Evolutionary conservation across 2,113 vertebrate genomes (phyloP), one percentile per base, ranked within the genome.

Genomic region (Oryzias melastigma): DNA sequence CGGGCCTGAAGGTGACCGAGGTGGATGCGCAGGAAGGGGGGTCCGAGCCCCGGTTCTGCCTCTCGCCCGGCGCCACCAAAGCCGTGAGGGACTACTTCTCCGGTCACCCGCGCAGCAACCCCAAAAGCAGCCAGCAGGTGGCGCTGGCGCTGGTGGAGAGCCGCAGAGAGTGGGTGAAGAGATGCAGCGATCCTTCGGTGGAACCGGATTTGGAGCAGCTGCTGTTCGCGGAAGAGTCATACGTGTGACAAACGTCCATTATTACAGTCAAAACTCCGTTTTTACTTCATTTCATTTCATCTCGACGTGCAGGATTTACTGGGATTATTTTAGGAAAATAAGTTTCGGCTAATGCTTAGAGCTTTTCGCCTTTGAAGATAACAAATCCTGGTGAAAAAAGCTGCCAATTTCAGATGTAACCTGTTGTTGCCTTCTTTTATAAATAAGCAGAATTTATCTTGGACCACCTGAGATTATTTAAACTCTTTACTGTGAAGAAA

Each of bases 211-310:
- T 92, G 48, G 92, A 94, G 55, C 90, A 93, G 86, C 91, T 91
- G 53, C 83, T 94, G 76, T 92, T 93, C 70, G 82, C 85, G 0
- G 92, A 93, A 60, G 93, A 95, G 51, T 93, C 91, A 42, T 93
- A 89, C 0, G 65, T 91, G 5, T 91, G 69, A 85, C 3, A 7
- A 7, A 17, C 1, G 49, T 5, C 10, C 0, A 0, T 47, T 19
- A 10, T 6, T 22, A 18, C 2, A 35, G 5, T 0, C n/a, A 16
- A 5, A 27, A 7, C 25, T 27, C 10, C 1, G 6, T 7, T 35
- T 35, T 35, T 35, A 8, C 7, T 35, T 35, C 7, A 2, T 35
- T 35, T 12, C 12, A 3, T 35, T 35, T 7, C 8, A 27, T 27
- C 35, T 35, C 35, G 10, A 12, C 35, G 10, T 35, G 35, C 35